Percentiles rank a stretch among this genome's conserved stretches.
Evolutionary conservation across 2,113 vertebrate genomes (phyloP).

Genomic region (Smithornis capensis): DNA sequence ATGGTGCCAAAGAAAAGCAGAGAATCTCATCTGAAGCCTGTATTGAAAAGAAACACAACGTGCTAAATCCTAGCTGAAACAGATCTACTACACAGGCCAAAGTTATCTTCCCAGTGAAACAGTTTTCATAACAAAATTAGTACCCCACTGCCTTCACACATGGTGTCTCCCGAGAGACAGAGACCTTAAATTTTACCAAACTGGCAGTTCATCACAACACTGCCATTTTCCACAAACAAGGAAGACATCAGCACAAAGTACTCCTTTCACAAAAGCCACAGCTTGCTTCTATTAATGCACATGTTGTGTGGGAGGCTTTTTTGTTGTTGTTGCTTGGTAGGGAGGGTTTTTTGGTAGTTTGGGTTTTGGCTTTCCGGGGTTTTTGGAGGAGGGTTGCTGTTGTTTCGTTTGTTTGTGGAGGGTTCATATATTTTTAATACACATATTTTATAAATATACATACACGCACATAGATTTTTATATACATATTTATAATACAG

Average conservation of each 20-base stretch:
- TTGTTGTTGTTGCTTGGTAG: background rate
- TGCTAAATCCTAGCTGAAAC: background rate
- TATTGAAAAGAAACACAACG: background rate
- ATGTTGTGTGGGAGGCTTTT: background rate
- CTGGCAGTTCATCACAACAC: background rate
- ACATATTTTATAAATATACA: no score
- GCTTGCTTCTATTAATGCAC: background rate
- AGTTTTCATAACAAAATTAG: background rate
- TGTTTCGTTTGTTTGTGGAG: background rate
- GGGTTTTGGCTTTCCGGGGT: background rate
- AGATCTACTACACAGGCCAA: background rate
- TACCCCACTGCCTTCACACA: background rate
- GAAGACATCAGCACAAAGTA: background rate
- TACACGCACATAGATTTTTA: background rate
- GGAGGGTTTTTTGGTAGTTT: background rate
- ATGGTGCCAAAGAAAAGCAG: background rate
- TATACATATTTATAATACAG: background rate
- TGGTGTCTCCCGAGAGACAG: background rate
- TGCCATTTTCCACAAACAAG: background rate
- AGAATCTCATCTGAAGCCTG: background rate
- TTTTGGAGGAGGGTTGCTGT: background rate
- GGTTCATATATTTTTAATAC: background rate
- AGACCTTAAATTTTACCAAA: background rate
- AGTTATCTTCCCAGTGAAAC: background rate
- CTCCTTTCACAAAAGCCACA: background rate